Base-by-base conservation (phyloP, 1,140 invertebrate genomes). In the Musca domestica region DNA sequence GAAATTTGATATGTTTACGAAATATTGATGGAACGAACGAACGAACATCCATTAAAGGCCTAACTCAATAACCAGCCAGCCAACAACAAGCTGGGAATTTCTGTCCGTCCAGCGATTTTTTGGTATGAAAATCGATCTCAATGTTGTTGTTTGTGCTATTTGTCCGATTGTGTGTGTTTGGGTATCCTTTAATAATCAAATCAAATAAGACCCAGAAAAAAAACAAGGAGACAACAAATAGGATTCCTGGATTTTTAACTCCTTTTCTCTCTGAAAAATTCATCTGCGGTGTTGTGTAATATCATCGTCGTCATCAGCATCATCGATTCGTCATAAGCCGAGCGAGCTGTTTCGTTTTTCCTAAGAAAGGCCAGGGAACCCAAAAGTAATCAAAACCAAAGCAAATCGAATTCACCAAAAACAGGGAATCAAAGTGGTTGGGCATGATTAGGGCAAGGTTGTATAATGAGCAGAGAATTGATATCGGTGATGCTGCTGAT, bases 301-400 rank as follows among this genome's bases (percentile, higher is more conserved):
- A 61, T 41, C 34, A 41, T 41, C 34, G 34, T 41, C 34, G 10
- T 41, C 34, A 30, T 30, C 27, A 30, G 9, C 27, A 41, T 61
- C 19, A 41, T 61, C 19, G 56, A 61, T 61, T 61, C 27, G 56
- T 17, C 34, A 19, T 61, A 41, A 41, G 10, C 27, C 34, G n/a
- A n/a, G n/a, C 34, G 34, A 12, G 27, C 27, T 41, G 27, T 41
- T 17, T 12, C 17, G 5, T 51, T 15, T n/a, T n/a, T 27, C 23
- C 54, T 41, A 61, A 19, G 27, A 61, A 61, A 61, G 56, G 56
- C 34, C 27, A 17, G 27, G 56, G 34, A 61, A 41, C 34, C 34
- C 34, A 61, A 61, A 61, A 27, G 56, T 34, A 61, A 61, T 61
- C 27, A 61, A 61, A 61, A 61, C 56, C 56, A 61, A 41, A n/a